Base-by-base conservation (phyloP, 2,888 invertebrate species). In the Himalopsyche tibetana region DNA sequence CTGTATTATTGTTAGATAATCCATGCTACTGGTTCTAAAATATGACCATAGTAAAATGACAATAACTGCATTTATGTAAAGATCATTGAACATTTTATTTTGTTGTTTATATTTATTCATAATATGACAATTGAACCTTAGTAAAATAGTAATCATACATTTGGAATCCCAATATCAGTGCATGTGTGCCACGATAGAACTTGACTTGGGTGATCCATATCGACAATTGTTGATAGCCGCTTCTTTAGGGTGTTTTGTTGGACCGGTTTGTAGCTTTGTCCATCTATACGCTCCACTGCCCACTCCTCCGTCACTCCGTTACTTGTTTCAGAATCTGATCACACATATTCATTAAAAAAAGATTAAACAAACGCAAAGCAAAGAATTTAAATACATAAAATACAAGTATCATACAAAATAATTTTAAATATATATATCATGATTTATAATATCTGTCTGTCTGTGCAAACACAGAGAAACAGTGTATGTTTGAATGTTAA, bases 101-200 rank as follows among this genome's bases (percentile, higher is more conserved):
- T 15, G 15, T 5, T 51, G 51, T 15, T 45, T 45, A 45, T 11
- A 45, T 45, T 45, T 9, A 51, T 51, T 51, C 51, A 15, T 51
- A 51, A 51, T 5, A 4, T 51, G 51, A 15, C 51, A 51, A 19
- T 63, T n/a, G 11, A 63, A 19, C 19, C 19, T 74, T 74, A 74
- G 74, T 74, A 74, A 38, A 74, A 74, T 74, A 15, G 74, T 19
- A 74, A 15, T 74, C 74, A 74, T 74, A 74, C 74, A 36, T 74
- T 74, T 74, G 74, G 74, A 74, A 12, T 36, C 28, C 74, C 74
- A 74, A 74, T 74, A 74, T 74, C 74, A 74, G 74, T 74, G 74
- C 74, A 74, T 74, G 74, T 74, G 36, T 74, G 74, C 74, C 74
- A 74, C 36, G 74, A 74, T 74, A 74, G 74, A 74, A 74, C 74